These are phyloP conservation scores for Drosophila willistoni DNA, from an alignment of 1,140 invertebrate genomes.

Conservation along the genomic window DNA sequence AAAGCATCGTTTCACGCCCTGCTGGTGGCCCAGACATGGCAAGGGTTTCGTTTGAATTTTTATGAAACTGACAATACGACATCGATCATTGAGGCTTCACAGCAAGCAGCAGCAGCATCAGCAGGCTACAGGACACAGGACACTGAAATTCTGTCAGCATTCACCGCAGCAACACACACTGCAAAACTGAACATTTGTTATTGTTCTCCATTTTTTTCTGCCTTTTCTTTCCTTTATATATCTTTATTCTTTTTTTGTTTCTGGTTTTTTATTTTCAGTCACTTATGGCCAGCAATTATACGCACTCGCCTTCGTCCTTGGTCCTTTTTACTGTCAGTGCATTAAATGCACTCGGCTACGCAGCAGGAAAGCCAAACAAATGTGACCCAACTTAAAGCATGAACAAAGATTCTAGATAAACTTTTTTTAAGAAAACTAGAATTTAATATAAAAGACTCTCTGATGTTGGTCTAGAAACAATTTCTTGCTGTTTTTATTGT, in stretches of 20 bases:
- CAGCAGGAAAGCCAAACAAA: conserved; percentile 23
- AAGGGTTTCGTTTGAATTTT: conserved; percentile 64
- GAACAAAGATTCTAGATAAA: too few species aligned
- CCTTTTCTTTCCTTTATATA: conserved; percentile 8
- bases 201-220: conserved; percentile 56
- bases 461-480: too few species aligned
- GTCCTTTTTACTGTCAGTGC: conserved; percentile 36
- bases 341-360: conserved; percentile 45
- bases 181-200: conserved; percentile 64
- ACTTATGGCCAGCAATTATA: conserved; percentile 77
- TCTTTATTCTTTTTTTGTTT: conserved; percentile 17
- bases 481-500: too few species aligned
- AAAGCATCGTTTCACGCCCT: conserved; percentile 73
- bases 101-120: conserved; percentile 33
- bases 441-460: too few species aligned
- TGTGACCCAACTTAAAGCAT: conserved; percentile 9
- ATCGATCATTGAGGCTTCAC: conserved; percentile 80
- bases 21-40: conserved; percentile 44
- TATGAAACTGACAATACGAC: conserved; percentile 81
- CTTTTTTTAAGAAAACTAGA: too few species aligned
- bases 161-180: conserved; percentile 61
- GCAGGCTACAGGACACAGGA: conserved; percentile 21
- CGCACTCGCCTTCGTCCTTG: conserved; percentile 61
- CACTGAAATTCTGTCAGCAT: conserved; percentile 67
- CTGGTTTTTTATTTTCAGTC: conserved; percentile 28